phyloP scores from a whole-genome alignment of 2,888 invertebrate genomes.

The Thereva nobilitata region DNA sequence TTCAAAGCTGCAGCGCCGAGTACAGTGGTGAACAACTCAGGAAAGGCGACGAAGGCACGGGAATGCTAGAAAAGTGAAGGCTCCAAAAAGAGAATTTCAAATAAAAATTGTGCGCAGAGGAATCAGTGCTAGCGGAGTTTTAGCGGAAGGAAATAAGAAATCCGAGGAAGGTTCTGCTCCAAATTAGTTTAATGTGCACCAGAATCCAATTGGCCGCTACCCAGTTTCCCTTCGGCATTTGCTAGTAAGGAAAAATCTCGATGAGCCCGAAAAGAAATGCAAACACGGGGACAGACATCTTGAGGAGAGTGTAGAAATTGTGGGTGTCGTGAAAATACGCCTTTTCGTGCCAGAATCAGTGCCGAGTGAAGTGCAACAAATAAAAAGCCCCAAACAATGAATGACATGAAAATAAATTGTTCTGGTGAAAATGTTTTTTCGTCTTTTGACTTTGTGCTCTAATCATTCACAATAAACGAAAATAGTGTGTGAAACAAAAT shows the following conservation, averaged over 20 bases:
- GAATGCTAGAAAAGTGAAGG: not conserved
- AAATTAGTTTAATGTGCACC: too few relatives aligned
- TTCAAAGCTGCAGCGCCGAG: too few relatives aligned
- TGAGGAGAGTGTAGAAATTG: too few relatives aligned
- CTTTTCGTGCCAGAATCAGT: too few relatives aligned
- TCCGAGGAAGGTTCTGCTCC: not conserved
- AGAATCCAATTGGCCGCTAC: too few relatives aligned
- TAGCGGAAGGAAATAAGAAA: slow-evolving; percentile 7
- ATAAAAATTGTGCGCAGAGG: slow-evolving; percentile 38
- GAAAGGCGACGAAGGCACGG: slow-evolving; percentile 5
- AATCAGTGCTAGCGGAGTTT: slow-evolving; percentile 19
- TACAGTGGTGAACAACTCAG: too few relatives aligned
- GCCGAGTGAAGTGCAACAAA: not conserved
- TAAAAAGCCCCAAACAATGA: not conserved
- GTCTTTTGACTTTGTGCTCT: slow-evolving; percentile 24
- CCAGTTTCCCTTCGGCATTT: too few relatives aligned
- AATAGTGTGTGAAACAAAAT: slow-evolving; percentile 32
- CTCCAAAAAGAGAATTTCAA: slow-evolving; percentile 32
- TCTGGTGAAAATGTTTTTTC: not conserved
- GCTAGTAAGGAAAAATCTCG: too few relatives aligned
- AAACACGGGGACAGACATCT: too few relatives aligned
- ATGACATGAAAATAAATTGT: slow-evolving; percentile 9
- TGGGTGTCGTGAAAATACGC: too few relatives aligned
- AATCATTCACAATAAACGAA: slow-evolving; percentile 33
- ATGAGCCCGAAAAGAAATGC: too few relatives aligned